A percentile compares a stretch with the other conserved stretches of the same genome.
Conservation (phyloP, 2,888 invertebrate species). For the Drosophila formosana region DNA sequence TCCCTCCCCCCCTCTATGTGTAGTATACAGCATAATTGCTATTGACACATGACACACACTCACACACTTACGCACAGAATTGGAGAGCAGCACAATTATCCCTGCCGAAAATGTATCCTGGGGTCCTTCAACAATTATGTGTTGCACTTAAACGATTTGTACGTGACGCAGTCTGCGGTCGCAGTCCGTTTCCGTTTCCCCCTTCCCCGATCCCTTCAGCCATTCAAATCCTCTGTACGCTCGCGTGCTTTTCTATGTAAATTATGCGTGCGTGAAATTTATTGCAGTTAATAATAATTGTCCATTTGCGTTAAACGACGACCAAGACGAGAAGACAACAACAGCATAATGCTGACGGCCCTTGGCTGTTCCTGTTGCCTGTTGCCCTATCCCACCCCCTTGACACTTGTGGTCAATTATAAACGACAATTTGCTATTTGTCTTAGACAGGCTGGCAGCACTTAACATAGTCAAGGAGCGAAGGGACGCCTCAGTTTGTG, state of each 20-base stretch:
- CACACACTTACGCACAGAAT: constrained; percentile 5
- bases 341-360: not conserved
- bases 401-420: constrained; percentile 72
- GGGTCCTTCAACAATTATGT: constrained; percentile 71
- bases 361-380: too few relatives aligned
- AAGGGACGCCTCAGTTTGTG: constrained; percentile 16
- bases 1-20: not conserved
- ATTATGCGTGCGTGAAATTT: constrained; percentile 80
- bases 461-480: constrained; percentile 2
- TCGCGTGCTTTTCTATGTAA: constrained; percentile 72
- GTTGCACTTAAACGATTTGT: constrained; percentile 80
- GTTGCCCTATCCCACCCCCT: not conserved
- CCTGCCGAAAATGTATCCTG: constrained; percentile 56
- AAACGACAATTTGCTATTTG: constrained; percentile 75
- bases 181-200: constrained; percentile 1
- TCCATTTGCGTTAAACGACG: constrained; percentile 74
- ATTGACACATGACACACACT: constrained; percentile 58
- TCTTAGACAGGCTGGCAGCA: constrained; percentile 62
- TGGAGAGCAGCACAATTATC: constrained; percentile 42
- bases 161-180: constrained; percentile 61
- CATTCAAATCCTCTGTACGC: constrained; percentile 35
- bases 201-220: too few relatives aligned
- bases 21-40: constrained; percentile 56
- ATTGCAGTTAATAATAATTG: constrained; percentile 82
- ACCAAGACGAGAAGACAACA: constrained; percentile 33